Evolutionary conservation across 2,888 invertebrate genomes (phyloP).

Genomic region (Dendrolimus houi): DNA sequence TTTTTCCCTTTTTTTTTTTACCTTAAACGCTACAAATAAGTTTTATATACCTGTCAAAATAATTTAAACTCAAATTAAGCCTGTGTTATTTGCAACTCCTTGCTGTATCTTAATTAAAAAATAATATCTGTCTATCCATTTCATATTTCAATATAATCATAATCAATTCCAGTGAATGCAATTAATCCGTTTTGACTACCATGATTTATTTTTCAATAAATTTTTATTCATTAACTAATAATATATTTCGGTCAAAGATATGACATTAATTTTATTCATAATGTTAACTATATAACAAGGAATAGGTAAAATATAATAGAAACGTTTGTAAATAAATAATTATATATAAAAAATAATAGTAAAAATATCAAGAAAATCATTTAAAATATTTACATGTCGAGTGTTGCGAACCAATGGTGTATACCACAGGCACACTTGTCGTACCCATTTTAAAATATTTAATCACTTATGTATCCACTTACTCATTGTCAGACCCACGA

Average conservation of each 20-base stretch:
- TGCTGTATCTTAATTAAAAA: no score
- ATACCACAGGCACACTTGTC: constrained; percentile 28
- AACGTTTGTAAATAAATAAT: constrained; percentile 51
- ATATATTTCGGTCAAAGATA: constrained; percentile 50
- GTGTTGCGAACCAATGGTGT: constrained; percentile 4
- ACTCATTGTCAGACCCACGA: neutral
- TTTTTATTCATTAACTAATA: constrained; percentile 35
- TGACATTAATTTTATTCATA: constrained; percentile 47
- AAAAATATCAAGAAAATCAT: constrained; percentile 59
- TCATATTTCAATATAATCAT: constrained; percentile 33
- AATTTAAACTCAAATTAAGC: constrained; percentile 18
- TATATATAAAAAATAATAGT: constrained; percentile 45
- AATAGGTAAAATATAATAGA: constrained; percentile 47
- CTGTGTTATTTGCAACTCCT: neutral
- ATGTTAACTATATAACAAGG: constrained; percentile 43
- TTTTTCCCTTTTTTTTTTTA: constrained; percentile 28
- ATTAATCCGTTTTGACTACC: constrained; percentile 20
- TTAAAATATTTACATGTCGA: constrained; percentile 48
- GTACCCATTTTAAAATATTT: constrained; percentile 55
- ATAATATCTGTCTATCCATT: constrained; percentile 13
- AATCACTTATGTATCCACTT: neutral
- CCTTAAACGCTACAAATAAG: constrained; percentile 44
- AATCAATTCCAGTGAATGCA: constrained; percentile 63
- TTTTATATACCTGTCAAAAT: no score
- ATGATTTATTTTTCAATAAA: constrained; percentile 21